phyloP scores from a whole-genome alignment of 2,888 invertebrate species.

The Clepsis dumicolana region DNA sequence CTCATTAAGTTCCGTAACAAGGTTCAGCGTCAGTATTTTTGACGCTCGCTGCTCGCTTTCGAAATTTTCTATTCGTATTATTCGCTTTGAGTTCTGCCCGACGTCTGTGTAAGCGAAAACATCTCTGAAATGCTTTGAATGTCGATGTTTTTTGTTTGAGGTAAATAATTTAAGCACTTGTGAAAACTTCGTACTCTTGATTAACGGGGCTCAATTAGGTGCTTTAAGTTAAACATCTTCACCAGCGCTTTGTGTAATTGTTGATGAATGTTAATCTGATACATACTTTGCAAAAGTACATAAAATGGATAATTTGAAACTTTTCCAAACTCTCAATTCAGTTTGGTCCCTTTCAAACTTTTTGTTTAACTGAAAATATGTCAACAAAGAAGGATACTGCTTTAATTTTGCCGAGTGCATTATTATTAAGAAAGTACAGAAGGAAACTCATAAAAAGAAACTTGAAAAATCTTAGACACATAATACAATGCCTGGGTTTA shows the following conservation, averaged over 20 bases:
- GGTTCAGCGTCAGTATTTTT: constrained; percentile 79
- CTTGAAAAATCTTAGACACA: constrained; percentile 72
- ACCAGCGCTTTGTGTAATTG: constrained; percentile 72
- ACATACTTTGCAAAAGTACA: constrained; percentile 42
- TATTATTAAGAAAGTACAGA: constrained; percentile 62
- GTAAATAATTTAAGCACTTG: constrained; percentile 83
- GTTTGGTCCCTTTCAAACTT: constrained; percentile 29
- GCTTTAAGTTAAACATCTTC: constrained; percentile 76
- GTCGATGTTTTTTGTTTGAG: constrained; percentile 82
- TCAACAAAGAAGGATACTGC: constrained; percentile 49
- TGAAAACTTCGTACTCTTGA: constrained; percentile 81
- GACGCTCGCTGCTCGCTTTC: constrained; percentile 73
- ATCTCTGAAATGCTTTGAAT: constrained; percentile 80
- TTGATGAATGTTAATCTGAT: constrained; percentile 65
- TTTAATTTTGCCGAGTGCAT: constrained; percentile 76
- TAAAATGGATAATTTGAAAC: constrained; percentile 40
- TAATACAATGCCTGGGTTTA: constrained; percentile 77
- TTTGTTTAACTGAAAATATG: constrained; percentile 28
- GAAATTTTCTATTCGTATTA: constrained; percentile 78
- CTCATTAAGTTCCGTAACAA: constrained; percentile 83
- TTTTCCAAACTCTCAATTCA: constrained; percentile 34
- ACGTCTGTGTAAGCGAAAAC: constrained; percentile 78
- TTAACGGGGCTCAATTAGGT: constrained; percentile 82
- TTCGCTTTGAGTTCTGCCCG: constrained; percentile 71
- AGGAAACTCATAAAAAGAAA: constrained; percentile 62